Evolutionary conservation across 2,888 invertebrate species (phyloP), one percentile per base, ranked within the genome.

Genomic region (Drosophila incognita): DNA sequence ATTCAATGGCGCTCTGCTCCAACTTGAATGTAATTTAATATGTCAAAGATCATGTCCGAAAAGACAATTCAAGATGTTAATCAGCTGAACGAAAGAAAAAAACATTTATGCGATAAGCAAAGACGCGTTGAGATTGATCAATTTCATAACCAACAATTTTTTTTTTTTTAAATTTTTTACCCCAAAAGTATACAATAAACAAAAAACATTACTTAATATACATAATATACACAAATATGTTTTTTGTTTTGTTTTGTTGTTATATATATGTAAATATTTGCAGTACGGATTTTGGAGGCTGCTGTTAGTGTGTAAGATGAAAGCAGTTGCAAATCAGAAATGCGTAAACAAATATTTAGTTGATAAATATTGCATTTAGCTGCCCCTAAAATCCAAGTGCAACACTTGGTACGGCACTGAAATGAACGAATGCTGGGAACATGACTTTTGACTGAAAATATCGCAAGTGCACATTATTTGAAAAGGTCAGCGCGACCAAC

Each of bases 371-470:
- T 33, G 24, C 15, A 31, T 63, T 58, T 51, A n/a, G 27, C 29
- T 60, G 67, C 33, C 56, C 18, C 58, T 38, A 58, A 51, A 49
- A 11, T 15, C 38, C 64, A 58, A 76, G 65, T 76, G 35, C 36
- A 69, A 54, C 54, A 51, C 36, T 67, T 11, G 38, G 49, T 35
- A 21, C 78, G 78, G 65, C 87, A 77, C 80, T 80, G 77, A 80
- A 78, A 58, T 57, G 40, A 62, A 60, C 57, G 77, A 66, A 49
- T 68, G 82, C 69, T 76, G 77, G 74, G 79, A 75, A 89, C 87
- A 89, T 87, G 87, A 85, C 87, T 87, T 87, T 87, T 83, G 75
- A 49, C 76, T 35, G 77, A 89, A 84, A 82, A 68, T 61, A 81
- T 70, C 49, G 68, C 76, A 69, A 79, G 57, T 64, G 73, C 67